Percentiles rank a stretch among this genome's conserved stretches.
Conservation (phyloP, 2,888 invertebrate species). For the Noctua fimbriata region DNA sequence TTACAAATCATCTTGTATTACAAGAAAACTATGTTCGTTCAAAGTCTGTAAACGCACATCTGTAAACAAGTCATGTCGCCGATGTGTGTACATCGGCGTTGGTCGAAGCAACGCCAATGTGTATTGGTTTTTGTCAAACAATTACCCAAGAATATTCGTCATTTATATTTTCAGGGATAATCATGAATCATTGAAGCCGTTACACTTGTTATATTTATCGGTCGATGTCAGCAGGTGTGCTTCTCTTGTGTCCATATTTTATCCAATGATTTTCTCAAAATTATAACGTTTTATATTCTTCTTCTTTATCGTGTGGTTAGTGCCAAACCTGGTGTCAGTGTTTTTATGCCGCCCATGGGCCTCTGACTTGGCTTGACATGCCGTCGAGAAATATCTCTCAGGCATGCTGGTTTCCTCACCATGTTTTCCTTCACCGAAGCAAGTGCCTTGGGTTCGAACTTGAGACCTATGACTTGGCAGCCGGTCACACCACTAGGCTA, state of each 20-base stretch:
- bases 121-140: slow-evolving; percentile 24
- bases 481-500: too few species aligned
- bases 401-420: too few species aligned
- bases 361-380: too few species aligned
- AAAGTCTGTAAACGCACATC: neutral
- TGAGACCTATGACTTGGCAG: too few species aligned
- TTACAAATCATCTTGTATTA: neutral
- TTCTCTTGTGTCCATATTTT: slow-evolving; percentile 48
- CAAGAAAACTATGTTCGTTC: neutral
- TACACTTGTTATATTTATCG: slow-evolving; percentile 72
- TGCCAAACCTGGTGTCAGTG: too few species aligned
- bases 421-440: too few species aligned
- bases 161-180: slow-evolving; percentile 53
- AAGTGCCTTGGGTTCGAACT: too few species aligned
- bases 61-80: neutral
- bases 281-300: too few species aligned
- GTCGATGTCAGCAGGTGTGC: slow-evolving; percentile 54
- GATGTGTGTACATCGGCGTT: neutral
- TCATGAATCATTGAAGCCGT: slow-evolving; percentile 68
- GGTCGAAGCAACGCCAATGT: neutral
- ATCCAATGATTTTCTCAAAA: neutral
- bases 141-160: slow-evolving; percentile 33
- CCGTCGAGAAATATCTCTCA: too few species aligned
- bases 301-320: too few species aligned
- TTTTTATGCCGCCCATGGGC: too few species aligned